A percentile compares a stretch with the other conserved stretches of the same genome.
phyloP scores from a whole-genome alignment of 2,113 vertebrate genomes.

The Seriola quinqueradiata region DNA sequence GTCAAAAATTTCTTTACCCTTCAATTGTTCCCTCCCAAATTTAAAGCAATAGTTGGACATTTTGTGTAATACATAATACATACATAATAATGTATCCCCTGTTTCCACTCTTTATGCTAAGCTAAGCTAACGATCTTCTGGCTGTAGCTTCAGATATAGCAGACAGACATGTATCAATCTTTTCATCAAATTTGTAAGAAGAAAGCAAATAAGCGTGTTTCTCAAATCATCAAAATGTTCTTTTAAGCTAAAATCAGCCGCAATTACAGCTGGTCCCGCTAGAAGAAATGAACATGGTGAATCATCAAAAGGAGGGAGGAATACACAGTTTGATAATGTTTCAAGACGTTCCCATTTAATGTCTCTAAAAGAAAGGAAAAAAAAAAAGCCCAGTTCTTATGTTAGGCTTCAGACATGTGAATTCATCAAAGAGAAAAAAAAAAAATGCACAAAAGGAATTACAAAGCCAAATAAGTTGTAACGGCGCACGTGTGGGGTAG shows the following conservation, averaged over 20 bases:
- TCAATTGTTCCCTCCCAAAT: not conserved
- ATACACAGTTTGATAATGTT: not conserved
- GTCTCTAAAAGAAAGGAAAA: not conserved
- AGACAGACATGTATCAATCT: not conserved
- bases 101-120: not conserved
- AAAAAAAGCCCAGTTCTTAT: not conserved
- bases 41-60: not conserved
- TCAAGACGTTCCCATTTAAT: not conserved
- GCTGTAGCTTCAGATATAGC: not conserved
- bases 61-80: too few species aligned
- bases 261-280: not conserved
- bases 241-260: not conserved
- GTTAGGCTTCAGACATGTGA: not conserved
- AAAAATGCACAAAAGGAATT: conserved; percentile 29
- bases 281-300: not conserved
- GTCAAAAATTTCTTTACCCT: not conserved
- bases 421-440: conserved; percentile 24
- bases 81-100: too few species aligned
- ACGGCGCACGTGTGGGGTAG: conserved; percentile 4
- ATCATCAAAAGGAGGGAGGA: not conserved
- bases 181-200: too few species aligned
- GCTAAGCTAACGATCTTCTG: not conserved
- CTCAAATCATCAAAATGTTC: not conserved
- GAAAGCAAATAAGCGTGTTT: not conserved
- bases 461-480: conserved; percentile 25